These are phyloP conservation scores for Microplitis mediator DNA, from an alignment of 1,140 invertebrate species.

Conservation along the genomic window DNA sequence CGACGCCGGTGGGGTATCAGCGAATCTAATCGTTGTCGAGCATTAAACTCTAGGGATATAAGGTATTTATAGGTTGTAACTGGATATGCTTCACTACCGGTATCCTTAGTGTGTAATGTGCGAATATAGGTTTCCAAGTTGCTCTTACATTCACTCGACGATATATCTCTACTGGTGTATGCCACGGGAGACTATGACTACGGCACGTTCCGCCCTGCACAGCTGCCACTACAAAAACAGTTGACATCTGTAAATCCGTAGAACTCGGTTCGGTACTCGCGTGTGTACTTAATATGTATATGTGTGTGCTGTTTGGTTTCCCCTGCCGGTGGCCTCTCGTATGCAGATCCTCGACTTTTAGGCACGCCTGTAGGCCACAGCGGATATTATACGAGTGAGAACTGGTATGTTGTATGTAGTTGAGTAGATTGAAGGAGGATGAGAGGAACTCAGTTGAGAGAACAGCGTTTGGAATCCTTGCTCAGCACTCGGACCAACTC, in stretches of 20 bases:
- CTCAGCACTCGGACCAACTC: slow-evolving; percentile 26
- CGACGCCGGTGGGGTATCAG: slow-evolving; percentile 3
- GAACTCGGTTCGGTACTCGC: neutral
- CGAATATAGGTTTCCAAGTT: slow-evolving; percentile 21
- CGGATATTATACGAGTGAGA: slow-evolving; percentile 4
- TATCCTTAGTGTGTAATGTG: slow-evolving; percentile 24
- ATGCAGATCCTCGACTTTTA: slow-evolving; percentile 10
- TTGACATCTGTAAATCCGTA: slow-evolving; percentile 42
- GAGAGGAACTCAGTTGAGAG: neutral
- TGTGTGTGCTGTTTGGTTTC: slow-evolving; percentile 8
- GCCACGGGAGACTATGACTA: slow-evolving; percentile 9
- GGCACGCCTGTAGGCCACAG: slow-evolving; percentile 12
- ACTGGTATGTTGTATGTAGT: too few species aligned
- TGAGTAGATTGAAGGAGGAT: neutral
- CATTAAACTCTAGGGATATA: slow-evolving; percentile 26
- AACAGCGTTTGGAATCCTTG: slow-evolving; percentile 27
- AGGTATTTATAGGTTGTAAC: slow-evolving; percentile 37
- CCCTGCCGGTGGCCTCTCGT: too few species aligned
- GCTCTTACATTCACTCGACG: neutral
- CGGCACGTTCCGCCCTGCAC: slow-evolving; percentile 38
- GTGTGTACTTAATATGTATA: slow-evolving; percentile 16
- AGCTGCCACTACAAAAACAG: slow-evolving; percentile 42
- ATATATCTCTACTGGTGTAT: neutral
- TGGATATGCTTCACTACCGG: slow-evolving; percentile 30
- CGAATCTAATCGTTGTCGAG: slow-evolving; percentile 22